Base-by-base conservation (phyloP, 2,113 vertebrate species). In the Ia io region DNA sequence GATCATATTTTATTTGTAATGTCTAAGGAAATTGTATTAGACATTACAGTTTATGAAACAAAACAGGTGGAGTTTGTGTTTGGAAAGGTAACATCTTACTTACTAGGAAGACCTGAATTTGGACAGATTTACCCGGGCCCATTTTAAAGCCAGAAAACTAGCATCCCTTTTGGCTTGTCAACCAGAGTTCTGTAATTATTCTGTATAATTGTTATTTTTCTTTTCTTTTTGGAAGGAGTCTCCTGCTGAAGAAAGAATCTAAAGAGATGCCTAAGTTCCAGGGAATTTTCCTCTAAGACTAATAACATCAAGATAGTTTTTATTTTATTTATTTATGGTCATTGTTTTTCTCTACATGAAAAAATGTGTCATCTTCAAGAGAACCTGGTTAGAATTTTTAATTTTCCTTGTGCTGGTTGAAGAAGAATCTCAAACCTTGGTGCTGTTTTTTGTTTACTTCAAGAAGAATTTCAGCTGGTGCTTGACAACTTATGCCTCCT, bases 181-280 rank as follows among this genome's bases (percentile, higher is more conserved):
- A 88, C 30, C 23, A 73, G 13, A 67, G 23, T 88, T 91, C 83
- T 95, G 73, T 61, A 94, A 93, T 93, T 92, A 95, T 88, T 96
- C 37, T 96, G 32, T 93, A 47, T 97, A 97, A 97, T 96, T 84
- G 67, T 92, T 96, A 90, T 96, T 90, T 97, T 97, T 95, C 91
- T 97, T 97, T 97, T 97, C 85, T 97, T 95, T 96, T 96, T 95
- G 94, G 96, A 97, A 97, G 96, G 88, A 91, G 17, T 88, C 69
- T 96, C 89, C 96, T 89, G 95, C 78, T 91, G 96, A 97, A 97
- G 96, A 97, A 97, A 95, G 97, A 95, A 96, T 90, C 74, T 94
- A 95, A 95, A 97, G 92, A 83, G 65, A 97, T 92, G 85, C 85
- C 67, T 88, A 96, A 93, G 65, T 95, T 95, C 94, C 87, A 96